Percentiles rank a stretch among this genome's conserved stretches.
Evolutionary conservation across 2,888 invertebrate genomes (phyloP).

Genomic region (Lasioglossum lativentre): DNA sequence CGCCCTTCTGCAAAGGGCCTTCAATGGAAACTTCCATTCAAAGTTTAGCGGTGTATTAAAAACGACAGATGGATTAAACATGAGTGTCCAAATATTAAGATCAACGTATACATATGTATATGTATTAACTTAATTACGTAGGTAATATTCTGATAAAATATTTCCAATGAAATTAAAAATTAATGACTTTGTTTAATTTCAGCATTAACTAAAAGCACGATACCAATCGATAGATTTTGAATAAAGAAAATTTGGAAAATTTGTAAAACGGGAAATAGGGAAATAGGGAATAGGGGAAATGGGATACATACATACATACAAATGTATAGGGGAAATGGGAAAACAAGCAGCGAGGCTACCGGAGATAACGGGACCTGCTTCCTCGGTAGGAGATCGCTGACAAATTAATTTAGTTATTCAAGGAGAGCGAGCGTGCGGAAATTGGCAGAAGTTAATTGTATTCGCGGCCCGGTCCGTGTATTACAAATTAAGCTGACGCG

Average conservation of each 20-base stretch:
- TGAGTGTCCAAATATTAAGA: background rate
- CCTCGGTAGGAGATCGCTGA: background rate
- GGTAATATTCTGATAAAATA: background rate
- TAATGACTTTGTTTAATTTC: background rate
- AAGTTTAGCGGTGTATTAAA: background rate
- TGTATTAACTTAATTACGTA: background rate
- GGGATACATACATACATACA: too few relatives aligned
- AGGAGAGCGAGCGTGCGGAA: conserved; percentile 5
- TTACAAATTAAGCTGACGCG: conserved; percentile 47
- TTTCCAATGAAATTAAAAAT: background rate
- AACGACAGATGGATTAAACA: background rate
- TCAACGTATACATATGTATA: background rate
- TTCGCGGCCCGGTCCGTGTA: conserved; percentile 3
- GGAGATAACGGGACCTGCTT: background rate
- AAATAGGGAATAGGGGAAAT: too few relatives aligned
- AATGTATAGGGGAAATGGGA: too few relatives aligned
- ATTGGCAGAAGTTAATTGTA: conserved; percentile 36
- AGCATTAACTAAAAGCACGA: too few relatives aligned
- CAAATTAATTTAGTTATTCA: conserved; percentile 29
- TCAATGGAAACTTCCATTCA: background rate
- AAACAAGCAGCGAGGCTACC: background rate
- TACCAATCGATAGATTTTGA: too few relatives aligned
- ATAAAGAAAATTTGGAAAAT: too few relatives aligned
- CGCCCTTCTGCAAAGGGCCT: background rate
- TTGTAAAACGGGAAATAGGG: too few relatives aligned